phyloP scores from a whole-genome alignment of 2,113 vertebrate genomes.

The Corydoras maculifer region DNA sequence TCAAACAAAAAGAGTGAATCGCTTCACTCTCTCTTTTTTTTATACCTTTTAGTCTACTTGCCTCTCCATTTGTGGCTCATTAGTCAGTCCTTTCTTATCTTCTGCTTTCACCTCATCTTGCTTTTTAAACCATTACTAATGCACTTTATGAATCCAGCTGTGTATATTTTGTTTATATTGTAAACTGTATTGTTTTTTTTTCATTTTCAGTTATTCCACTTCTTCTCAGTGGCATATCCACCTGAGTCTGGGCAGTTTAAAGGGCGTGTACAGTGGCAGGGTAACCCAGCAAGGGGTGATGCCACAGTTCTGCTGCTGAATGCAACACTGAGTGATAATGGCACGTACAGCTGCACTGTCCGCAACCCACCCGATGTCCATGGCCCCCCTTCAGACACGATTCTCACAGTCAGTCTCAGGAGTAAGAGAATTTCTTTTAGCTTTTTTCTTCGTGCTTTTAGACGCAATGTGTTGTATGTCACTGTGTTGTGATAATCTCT shows the following conservation, averaged over 20 bases:
- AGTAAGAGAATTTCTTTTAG: slow-evolving; percentile 59
- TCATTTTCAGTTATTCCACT: slow-evolving; percentile 78
- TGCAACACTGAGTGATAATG: slow-evolving; percentile 73
- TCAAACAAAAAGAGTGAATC: slow-evolving; percentile 18
- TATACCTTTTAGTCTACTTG: background rate
- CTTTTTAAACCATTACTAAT: background rate
- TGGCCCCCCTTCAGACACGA: slow-evolving; percentile 70
- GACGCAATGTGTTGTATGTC: too few species aligned
- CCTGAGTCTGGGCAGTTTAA: slow-evolving; percentile 64
- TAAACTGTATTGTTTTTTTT: background rate
- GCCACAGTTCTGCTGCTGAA: slow-evolving; percentile 76
- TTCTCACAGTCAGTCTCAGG: slow-evolving; percentile 71
- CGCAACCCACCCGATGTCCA: slow-evolving; percentile 89
- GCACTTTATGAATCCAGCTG: background rate
- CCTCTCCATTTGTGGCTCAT: background rate
- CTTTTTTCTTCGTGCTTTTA: background rate
- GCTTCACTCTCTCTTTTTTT: background rate
- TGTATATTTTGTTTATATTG: background rate
- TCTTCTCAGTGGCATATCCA: slow-evolving; percentile 69
- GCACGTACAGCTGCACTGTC: slow-evolving; percentile 83
- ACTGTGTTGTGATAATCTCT: too few species aligned
- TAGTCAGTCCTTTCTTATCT: background rate
- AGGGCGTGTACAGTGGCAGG: slow-evolving; percentile 75
- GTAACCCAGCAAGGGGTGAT: slow-evolving; percentile 66
- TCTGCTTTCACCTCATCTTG: too few species aligned